A percentile compares a stretch with the other conserved stretches of the same genome.
These are phyloP conservation scores for Leucoma salicis DNA, from an alignment of 2,888 invertebrate species.

Conservation along the genomic window DNA sequence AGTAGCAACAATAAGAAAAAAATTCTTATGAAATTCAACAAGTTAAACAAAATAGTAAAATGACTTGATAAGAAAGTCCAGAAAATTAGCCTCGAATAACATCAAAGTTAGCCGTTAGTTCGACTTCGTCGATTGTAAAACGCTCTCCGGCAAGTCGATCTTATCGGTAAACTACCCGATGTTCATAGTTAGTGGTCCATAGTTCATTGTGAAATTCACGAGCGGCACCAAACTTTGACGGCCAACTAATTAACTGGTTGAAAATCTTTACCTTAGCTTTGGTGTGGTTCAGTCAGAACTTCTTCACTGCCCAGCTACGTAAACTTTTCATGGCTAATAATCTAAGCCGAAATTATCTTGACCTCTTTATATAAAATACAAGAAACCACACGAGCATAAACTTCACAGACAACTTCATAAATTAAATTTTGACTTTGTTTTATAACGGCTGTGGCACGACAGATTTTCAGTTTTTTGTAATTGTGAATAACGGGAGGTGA, in stretches of 20 bases:
- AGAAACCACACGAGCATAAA: too few species aligned
- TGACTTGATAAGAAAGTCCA: constrained; percentile 32
- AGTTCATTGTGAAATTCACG: constrained; percentile 55
- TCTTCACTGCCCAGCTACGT: constrained; percentile 3
- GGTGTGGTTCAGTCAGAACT: constrained; percentile 32
- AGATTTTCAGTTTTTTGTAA: too few species aligned
- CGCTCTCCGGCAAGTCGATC: constrained; percentile 54
- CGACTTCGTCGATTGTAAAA: constrained; percentile 45
- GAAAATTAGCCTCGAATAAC: constrained; percentile 50
- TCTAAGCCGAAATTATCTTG: background rate
- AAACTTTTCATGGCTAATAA: background rate
- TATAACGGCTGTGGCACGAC: too few species aligned
- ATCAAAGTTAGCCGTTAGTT: constrained; percentile 45
- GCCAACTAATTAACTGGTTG: constrained; percentile 58
- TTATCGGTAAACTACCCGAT: constrained; percentile 51
- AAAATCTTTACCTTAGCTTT: constrained; percentile 50
- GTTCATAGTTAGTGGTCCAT: constrained; percentile 60
- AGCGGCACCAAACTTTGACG: constrained; percentile 48
- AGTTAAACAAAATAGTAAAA: too few species aligned
- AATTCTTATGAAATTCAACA: too few species aligned
- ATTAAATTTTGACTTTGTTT: too few species aligned
- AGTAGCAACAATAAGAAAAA: too few species aligned
- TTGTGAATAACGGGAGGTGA: too few species aligned
- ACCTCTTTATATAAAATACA: background rate
- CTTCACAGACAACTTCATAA: too few species aligned